These are phyloP conservation scores for Smutsia gigantea DNA, from an alignment of 2,797 vertebrate genomes.

Conservation along the genomic window DNA sequence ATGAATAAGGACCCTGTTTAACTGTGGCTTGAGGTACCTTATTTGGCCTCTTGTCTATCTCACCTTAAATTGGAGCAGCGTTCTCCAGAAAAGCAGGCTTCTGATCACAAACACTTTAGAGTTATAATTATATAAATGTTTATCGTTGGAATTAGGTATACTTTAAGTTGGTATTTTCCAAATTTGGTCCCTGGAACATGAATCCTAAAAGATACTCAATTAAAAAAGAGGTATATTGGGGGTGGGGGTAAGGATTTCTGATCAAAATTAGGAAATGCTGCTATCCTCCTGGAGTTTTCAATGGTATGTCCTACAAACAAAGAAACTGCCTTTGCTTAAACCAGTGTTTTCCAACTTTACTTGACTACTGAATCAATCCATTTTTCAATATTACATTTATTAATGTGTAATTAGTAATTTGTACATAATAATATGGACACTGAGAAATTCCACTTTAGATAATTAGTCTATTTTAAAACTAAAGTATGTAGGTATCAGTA, in stretches of 20 bases:
- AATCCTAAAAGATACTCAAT: background rate
- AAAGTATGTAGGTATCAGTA: background rate
- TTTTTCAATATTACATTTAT: background rate
- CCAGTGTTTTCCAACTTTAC: background rate
- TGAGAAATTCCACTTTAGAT: background rate
- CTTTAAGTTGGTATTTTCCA: slow-evolving; percentile 12
- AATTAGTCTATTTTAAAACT: background rate
- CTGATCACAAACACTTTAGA: background rate
- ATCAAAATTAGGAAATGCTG: background rate
- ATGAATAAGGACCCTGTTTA: background rate
- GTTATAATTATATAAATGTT: background rate
- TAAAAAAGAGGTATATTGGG: background rate
- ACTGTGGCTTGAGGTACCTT: background rate
- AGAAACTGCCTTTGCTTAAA: background rate
- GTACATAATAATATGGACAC: too few relatives aligned
- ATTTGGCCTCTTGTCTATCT: background rate
- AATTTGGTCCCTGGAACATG: background rate
- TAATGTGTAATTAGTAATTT: background rate
- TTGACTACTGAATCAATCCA: background rate
- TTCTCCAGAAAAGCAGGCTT: background rate
- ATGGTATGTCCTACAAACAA: background rate
- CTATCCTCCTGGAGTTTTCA: background rate
- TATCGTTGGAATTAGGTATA: background rate
- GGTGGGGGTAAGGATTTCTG: background rate
- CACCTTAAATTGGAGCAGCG: background rate